phyloP scores from a whole-genome alignment of 2,888 invertebrate species.

The Stramonita haemastoma region DNA sequence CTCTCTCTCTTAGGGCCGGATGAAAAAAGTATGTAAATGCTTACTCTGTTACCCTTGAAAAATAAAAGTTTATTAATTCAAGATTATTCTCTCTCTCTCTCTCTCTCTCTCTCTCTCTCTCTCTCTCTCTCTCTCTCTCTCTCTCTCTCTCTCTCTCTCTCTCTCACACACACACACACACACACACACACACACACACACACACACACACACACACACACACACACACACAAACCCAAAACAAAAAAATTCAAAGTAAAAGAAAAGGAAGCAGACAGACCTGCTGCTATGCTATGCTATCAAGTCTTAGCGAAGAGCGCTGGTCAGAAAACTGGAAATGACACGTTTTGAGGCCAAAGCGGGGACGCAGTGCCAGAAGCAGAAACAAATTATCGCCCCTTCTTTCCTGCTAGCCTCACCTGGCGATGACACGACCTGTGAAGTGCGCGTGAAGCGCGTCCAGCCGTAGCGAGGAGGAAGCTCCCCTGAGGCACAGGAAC shows the following conservation, averaged over 20 bases:
- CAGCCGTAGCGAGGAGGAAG: background rate
- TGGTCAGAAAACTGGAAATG: background rate
- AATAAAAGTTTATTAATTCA: too few species aligned
- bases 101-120: too few species aligned
- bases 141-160: too few species aligned
- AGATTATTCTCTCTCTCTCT: too few species aligned
- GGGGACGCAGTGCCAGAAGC: background rate
- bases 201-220: background rate
- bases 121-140: too few species aligned
- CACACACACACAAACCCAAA: background rate
- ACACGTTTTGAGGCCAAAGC: background rate
- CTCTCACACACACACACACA: background rate
- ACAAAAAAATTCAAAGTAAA: background rate
- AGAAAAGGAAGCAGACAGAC: background rate
- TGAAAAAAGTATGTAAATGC: too few species aligned
- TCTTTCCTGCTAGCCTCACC: background rate
- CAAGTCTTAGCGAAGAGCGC: too few species aligned
- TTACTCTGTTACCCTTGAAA: too few species aligned
- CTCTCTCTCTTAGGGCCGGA: too few species aligned
- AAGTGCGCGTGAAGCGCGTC: background rate
- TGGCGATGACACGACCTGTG: background rate
- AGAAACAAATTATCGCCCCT: constrained; percentile 24
- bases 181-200: constrained; percentile 1
- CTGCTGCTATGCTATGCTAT: too few species aligned
- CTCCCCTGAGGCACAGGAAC: too few species aligned